A percentile compares a stretch with the other conserved stretches of the same genome.
These are phyloP conservation scores for Drosophila peninsularis DNA, from an alignment of 2,888 invertebrate genomes.

Conservation along the genomic window DNA sequence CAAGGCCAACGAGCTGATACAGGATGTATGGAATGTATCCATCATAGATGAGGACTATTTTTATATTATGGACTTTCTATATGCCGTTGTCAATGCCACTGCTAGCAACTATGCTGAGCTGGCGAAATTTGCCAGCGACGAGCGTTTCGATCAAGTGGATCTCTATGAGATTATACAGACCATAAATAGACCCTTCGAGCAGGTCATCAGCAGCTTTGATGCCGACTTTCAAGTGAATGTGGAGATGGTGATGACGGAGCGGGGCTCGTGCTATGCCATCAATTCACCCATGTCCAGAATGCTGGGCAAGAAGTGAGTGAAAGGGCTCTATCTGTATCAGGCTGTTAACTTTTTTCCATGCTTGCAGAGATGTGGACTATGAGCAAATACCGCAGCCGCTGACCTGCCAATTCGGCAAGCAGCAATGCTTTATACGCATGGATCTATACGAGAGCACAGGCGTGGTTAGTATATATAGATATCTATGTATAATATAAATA, in stretches of 20 bases:
- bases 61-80: conserved; percentile 85
- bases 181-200: conserved; percentile 78
- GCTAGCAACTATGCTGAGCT: conserved; percentile 84
- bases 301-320: conserved; percentile 68
- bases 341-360: too few species aligned
- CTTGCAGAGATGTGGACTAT: conserved; percentile 53
- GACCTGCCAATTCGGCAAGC: conserved; percentile 82
- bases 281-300: conserved; percentile 86
- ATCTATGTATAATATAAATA: background rate
- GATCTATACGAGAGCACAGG: conserved; percentile 82
- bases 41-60: conserved; percentile 84
- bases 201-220: conserved; percentile 75
- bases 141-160: conserved; percentile 84
- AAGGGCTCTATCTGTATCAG: too few species aligned
- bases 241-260: conserved; percentile 87
- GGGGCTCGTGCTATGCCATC: conserved; percentile 88
- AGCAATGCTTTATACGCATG: conserved; percentile 83
- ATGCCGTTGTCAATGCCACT: conserved; percentile 85
- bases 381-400: conserved; percentile 63
- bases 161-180: conserved; percentile 81
- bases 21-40: conserved; percentile 84
- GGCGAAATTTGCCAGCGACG: conserved; percentile 84
- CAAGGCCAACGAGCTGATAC: conserved; percentile 80
- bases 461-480: conserved; percentile 61
- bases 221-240: conserved; percentile 71